These are phyloP conservation scores for Lepidonotus clava DNA, from an alignment of 2,888 invertebrate genomes.

Conservation along the genomic window DNA sequence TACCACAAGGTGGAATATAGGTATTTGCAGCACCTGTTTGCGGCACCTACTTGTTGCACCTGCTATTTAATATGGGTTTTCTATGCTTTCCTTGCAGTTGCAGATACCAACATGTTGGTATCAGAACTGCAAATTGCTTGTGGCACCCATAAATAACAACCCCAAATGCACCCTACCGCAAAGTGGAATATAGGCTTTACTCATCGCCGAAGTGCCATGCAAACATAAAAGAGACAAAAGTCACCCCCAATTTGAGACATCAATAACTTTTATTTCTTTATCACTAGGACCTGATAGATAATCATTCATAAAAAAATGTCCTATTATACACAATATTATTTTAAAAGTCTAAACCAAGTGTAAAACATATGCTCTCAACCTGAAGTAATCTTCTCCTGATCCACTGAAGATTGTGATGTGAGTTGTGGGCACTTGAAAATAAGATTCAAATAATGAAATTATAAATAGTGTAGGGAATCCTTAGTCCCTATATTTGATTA, in stretches of 20 bases:
- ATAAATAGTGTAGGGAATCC: background rate
- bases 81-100: no score
- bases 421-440: background rate
- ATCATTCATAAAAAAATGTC: slow-evolving; percentile 15
- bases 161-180: no score
- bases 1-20: no score
- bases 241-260: background rate
- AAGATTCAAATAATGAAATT: background rate
- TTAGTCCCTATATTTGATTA: background rate
- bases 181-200: no score
- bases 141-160: no score
- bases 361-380: background rate
- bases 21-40: no score
- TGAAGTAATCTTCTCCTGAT: background rate
- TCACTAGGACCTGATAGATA: background rate
- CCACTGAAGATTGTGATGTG: background rate
- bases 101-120: no score
- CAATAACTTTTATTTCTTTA: slow-evolving; percentile 9
- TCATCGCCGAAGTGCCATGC: no score
- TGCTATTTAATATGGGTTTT: no score
- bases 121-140: no score
- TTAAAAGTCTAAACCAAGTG: background rate
- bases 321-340: slow-evolving; percentile 24
- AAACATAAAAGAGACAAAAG: background rate
- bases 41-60: no score